Evolutionary conservation across 2,113 vertebrate species (phyloP).

Genomic region (Colius striatus): DNA sequence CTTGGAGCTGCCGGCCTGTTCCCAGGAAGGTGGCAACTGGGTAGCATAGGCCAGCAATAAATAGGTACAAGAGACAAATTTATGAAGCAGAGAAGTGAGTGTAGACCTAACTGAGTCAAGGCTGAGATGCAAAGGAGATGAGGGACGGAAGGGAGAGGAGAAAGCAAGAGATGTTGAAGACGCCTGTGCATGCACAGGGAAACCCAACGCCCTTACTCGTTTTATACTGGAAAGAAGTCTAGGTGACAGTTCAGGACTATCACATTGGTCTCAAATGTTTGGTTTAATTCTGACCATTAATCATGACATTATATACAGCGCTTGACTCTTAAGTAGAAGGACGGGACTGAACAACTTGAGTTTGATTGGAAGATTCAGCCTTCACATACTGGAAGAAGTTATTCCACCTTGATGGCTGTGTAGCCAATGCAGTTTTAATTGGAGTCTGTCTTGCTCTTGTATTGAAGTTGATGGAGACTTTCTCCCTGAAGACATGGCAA

Average conservation of each 20-base stretch:
- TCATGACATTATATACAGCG: rapidly evolving
- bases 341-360: neutral
- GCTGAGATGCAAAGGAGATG: neutral
- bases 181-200: neutral
- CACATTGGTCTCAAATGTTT: neutral
- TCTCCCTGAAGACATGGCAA: neutral
- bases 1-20: neutral
- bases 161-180: neutral
- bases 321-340: neutral
- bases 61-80: neutral
- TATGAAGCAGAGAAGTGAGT: rapidly evolving
- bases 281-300: neutral
- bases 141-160: neutral
- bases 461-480: rapidly evolving
- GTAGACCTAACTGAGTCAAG: rapidly evolving
- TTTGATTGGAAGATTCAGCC: neutral
- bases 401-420: rapidly evolving
- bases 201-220: neutral
- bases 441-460: neutral
- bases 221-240: neutral
- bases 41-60: neutral
- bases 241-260: neutral
- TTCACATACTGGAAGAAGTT: neutral
- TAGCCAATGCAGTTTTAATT: neutral
- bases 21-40: neutral